Evolutionary conservation across 1,140 invertebrate genomes (phyloP).

Genomic region (Euwallacea similis): DNA sequence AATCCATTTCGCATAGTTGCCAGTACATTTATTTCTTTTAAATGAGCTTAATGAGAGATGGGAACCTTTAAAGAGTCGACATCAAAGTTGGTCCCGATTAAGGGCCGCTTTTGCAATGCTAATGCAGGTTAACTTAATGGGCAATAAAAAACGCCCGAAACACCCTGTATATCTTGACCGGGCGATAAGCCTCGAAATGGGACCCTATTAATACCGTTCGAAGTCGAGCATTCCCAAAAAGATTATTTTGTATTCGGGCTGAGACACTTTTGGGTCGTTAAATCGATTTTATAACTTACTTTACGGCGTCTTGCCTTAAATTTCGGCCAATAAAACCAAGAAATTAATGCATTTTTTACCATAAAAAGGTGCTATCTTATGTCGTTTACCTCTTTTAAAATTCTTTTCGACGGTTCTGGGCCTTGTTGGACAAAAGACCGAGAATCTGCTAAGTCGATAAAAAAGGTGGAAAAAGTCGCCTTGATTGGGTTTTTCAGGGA

Average conservation of each 20-base stretch:
- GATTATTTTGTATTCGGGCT: conserved; percentile 36
- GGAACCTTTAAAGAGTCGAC: no score
- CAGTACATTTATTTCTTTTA: no score
- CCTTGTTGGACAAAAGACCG: conserved; percentile 33
- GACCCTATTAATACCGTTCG: conserved; percentile 29
- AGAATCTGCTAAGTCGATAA: conserved; percentile 13
- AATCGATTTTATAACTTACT: conserved; percentile 41
- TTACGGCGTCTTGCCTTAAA: conserved; percentile 33
- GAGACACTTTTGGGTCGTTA: conserved; percentile 39
- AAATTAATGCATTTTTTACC: conserved; percentile 40
- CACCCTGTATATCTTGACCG: conserved; percentile 20
- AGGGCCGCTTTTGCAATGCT: no score
- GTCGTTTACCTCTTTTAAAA: conserved; percentile 40
- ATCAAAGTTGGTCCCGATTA: no score
- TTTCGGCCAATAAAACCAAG: conserved; percentile 37
- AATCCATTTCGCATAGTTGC: no score
- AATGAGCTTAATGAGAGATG: no score
- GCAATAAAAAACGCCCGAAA: conserved; percentile 15
- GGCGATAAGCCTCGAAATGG: conserved; percentile 19
- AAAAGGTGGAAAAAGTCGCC: conserved; percentile 13
- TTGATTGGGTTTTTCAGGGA: conserved; percentile 8
- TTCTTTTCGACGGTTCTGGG: conserved; percentile 31
- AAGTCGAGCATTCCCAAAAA: conserved; percentile 20
- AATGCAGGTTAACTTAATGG: conserved; percentile 1
- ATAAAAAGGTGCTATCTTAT: conserved; percentile 39